Percentiles rank a stretch among this genome's conserved stretches.
phyloP scores from a whole-genome alignment of 2,888 invertebrate genomes.

The Dasysyrphus albostriatus region DNA sequence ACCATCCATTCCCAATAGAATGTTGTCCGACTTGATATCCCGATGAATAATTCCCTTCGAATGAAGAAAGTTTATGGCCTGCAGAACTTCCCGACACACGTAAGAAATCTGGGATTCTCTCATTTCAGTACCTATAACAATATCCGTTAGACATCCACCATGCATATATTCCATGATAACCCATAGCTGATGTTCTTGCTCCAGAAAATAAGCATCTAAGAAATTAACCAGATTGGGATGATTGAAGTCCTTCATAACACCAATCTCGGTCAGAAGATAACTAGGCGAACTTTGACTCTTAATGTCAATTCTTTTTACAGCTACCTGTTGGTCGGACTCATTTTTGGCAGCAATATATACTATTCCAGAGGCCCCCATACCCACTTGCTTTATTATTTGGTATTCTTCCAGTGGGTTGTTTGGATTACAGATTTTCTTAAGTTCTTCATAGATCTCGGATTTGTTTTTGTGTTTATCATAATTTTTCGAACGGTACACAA shows the following conservation, averaged over 20 bases:
- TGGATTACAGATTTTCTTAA: constrained; percentile 91
- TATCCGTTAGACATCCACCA: constrained; percentile 98
- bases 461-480: background rate
- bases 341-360: constrained; percentile 94
- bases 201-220: constrained; percentile 94
- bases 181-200: constrained; percentile 96
- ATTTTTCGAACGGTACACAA: background rate
- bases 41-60: constrained; percentile 96
- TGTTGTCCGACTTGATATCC: constrained; percentile 98
- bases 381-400: constrained; percentile 92
- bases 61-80: constrained; percentile 95
- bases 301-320: constrained; percentile 98
- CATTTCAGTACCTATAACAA: constrained; percentile 98
- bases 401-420: constrained; percentile 93
- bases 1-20: constrained; percentile 97
- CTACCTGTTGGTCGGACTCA: constrained; percentile 90
- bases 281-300: constrained; percentile 93
- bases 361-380: constrained; percentile 96
- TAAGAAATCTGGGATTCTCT: constrained; percentile 98
- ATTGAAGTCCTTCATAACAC: constrained; percentile 94
- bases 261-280: constrained; percentile 97
- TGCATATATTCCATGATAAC: constrained; percentile 98
- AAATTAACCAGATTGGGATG: constrained; percentile 98
- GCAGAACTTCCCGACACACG: constrained; percentile 94
- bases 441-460: constrained; percentile 88